Evolutionary conservation across 2,797 vertebrate species (phyloP), one percentile per base, ranked within the genome.

Genomic region (Limosa lapponica): DNA sequence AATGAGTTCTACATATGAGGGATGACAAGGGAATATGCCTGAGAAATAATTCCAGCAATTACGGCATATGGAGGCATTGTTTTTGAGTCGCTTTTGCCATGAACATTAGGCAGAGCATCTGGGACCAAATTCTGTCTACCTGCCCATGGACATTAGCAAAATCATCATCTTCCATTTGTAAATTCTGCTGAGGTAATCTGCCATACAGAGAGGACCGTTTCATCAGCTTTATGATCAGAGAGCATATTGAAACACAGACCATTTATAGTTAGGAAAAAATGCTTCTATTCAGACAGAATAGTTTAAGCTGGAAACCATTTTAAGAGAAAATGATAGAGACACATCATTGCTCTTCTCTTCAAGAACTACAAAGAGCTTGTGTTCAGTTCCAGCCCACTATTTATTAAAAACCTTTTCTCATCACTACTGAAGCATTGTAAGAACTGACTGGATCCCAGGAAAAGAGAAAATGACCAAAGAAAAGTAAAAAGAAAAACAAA

Each of bases 1-100:
- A 98, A 98, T 98, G 97, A 98, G 95, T 93, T 97, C 89, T 96
- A 88, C 91, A 61, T 94, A 93, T 95, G 97, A 98, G 95, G 95
- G 87, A 97, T 97, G 96, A 97, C 96, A 96, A 95, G 92, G 93
- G 93, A 97, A 93, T 96, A 95, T 96, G 87, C 93, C 97, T 94
- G 94, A 97, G 94, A 96, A 97, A 95, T 95, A 97, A 97, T 96
- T 96, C 89, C 83, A 97, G 94, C 93, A 95, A 97, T 95, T 82
- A 77, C 1, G 23, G 92, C 95, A 97, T 96, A 98, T 97, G 97
- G 97, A 97, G 52, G 85, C 79, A 84, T 96, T 97, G 93, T 80
- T 97, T 97, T 96, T 95, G 74, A 84, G 96, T 90, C 44, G 46
- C 89, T 93, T 97, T 87, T 94, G 91, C 96, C 95, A 86, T 92